Base-by-base conservation (phyloP, 2,888 invertebrate species). In the Argyra leucocephala region DNA sequence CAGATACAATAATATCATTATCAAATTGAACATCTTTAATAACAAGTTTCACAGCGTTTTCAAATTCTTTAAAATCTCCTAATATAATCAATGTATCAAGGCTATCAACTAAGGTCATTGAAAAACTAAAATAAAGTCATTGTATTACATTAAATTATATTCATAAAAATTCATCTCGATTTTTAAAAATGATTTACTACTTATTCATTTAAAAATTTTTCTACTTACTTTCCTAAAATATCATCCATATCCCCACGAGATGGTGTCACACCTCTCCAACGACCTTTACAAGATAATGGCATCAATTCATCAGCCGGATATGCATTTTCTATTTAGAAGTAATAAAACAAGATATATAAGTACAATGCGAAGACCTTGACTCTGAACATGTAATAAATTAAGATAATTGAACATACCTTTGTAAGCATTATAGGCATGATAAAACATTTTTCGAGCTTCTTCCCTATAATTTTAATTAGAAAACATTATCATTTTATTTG, bases 241-340 rank as follows among this genome's bases (percentile, higher is more conserved):
- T 97, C 97, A 80, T 98, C 98, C 80, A 98, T 91, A 76, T 98
- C 97, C 3, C 98, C 98, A 63, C 98, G 84, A 70, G 90, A 90
- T 4, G 93, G 90, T 63, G 95, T 93, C 7, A 92, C 84, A 6
- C 95, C 96, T 72, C 95, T 84, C 80, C 89, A 94, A 64, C 98
- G 83, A 31, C 97, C 98, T 75, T 89, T 88, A 79, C 98, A 98
- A 74, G 91, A 93, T 57, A 98, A 82, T 1, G 98, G 98, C 97
- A 97, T 96, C 70, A 98, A 81, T 81, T 99, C 98, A 82, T 98
- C 98, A 22, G 97, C 97, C 64, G 98, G 98, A 81, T 93, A 99
- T 18, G 98, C 98, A 83, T 96, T 90, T 73, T 91, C 91, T 95
- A 97, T 96, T 5, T 18, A n/a, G 15, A 48, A 48, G 12, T 48